Percentiles rank a stretch among this genome's conserved stretches.
Evolutionary conservation across 1,140 invertebrate species (phyloP).

Genomic region (Patella vulgata): DNA sequence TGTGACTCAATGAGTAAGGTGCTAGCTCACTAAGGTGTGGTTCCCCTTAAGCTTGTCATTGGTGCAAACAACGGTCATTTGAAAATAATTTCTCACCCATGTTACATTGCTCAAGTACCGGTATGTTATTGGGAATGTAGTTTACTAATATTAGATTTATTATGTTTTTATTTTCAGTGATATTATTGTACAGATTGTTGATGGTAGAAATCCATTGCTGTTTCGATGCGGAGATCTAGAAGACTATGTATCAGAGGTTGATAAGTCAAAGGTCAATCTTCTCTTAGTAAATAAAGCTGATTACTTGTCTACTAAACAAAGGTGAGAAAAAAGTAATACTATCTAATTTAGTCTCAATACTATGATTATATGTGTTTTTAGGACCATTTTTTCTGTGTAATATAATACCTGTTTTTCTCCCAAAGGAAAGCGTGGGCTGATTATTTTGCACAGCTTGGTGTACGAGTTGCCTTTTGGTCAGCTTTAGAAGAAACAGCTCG

Average conservation of each 20-base stretch:
- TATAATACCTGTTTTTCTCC: too few species aligned
- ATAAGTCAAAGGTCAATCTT: slow-evolving; percentile 80
- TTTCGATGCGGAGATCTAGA: slow-evolving; percentile 96
- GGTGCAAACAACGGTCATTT: too few species aligned
- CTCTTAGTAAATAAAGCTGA: slow-evolving; percentile 98
- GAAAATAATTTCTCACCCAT: too few species aligned
- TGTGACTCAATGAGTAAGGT: too few species aligned
- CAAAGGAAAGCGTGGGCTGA: slow-evolving; percentile 82
- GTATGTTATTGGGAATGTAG: too few species aligned
- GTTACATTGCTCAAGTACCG: too few species aligned
- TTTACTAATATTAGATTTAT: too few species aligned
- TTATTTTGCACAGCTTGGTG: slow-evolving; percentile 80
- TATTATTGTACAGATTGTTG: slow-evolving; percentile 94
- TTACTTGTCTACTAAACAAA: slow-evolving; percentile 83
- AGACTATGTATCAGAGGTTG: slow-evolving; percentile 88
- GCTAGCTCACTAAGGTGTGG: too few species aligned
- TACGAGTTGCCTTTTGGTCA: slow-evolving; percentile 87
- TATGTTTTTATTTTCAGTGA: slow-evolving; percentile 77
- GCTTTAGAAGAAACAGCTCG: slow-evolving; percentile 70
- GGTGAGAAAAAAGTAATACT: slow-evolving; percentile 64
- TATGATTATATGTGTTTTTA: too few species aligned
- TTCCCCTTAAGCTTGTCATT: too few species aligned
- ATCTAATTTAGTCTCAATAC: too few species aligned
- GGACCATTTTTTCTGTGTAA: too few species aligned
- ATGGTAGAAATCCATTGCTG: slow-evolving; percentile 94